These are phyloP conservation scores for Syrphus vitripennis DNA, from an alignment of 2,888 invertebrate species.

Conservation along the genomic window DNA sequence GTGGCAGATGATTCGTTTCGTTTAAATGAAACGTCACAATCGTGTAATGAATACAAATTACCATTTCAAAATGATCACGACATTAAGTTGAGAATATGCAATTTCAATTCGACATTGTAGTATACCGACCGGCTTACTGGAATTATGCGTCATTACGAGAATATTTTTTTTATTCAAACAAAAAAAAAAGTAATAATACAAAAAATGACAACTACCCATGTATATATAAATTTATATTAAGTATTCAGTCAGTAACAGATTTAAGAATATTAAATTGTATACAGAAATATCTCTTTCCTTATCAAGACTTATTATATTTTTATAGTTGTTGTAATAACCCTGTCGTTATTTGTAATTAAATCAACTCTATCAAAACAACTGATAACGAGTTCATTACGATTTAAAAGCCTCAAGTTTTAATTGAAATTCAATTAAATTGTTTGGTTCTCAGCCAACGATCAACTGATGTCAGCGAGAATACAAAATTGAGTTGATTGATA, in stretches of 20 bases:
- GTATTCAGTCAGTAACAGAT: background rate
- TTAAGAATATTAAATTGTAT: background rate
- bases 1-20: slow-evolving; percentile 18
- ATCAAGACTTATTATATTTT: background rate
- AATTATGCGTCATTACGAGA: background rate
- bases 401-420: background rate
- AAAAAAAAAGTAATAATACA: background rate
- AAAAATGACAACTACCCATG: background rate
- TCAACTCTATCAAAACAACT: slow-evolving; percentile 2
- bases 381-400: slow-evolving; percentile 3
- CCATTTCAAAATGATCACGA: slow-evolving; percentile 2
- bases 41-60: slow-evolving; percentile 57
- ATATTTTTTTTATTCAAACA: background rate
- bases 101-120: background rate
- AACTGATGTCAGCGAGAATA: background rate
- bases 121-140: background rate
- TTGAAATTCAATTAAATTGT: slow-evolving; percentile 1
- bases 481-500: slow-evolving; percentile 46
- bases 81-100: slow-evolving; percentile 10
- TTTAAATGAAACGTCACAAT: slow-evolving; percentile 31
- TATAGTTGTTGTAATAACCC: background rate
- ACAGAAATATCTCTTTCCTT: background rate
- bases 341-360: background rate
- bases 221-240: background rate
- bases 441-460: background rate